These are phyloP conservation scores for Crocidura indochinensis DNA, from an alignment of 2,797 vertebrate genomes.

Conservation along the genomic window DNA sequence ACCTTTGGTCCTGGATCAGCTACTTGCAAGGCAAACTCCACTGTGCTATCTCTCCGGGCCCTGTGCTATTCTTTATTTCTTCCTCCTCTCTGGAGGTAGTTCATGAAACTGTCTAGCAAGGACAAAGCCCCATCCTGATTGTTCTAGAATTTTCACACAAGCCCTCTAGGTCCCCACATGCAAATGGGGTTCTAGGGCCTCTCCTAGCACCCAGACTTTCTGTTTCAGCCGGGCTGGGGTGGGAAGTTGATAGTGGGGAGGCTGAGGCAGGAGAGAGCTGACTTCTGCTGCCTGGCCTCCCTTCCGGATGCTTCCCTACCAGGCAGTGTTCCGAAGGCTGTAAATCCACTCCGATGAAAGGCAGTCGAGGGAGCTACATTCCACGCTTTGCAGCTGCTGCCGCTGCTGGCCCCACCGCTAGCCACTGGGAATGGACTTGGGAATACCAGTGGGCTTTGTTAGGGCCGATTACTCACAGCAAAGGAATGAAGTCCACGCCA, in stretches of 20 bases:
- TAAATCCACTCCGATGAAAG: not conserved
- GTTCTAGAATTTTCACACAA: not conserved
- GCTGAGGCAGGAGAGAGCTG: not conserved
- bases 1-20: no score
- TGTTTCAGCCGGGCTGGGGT: no score
- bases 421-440: constrained; percentile 72
- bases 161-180: not conserved
- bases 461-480: constrained; percentile 75
- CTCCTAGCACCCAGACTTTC: not conserved
- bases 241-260: not conserved
- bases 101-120: not conserved
- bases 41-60: no score
- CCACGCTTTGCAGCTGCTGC: constrained; percentile 51
- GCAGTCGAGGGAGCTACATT: not conserved
- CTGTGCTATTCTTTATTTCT: not conserved
- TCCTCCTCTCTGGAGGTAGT: not conserved
- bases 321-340: not conserved
- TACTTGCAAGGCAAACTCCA: no score
- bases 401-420: constrained; percentile 24
- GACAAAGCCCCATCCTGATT: not conserved
- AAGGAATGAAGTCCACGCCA: constrained; percentile 73
- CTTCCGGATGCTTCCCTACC: not conserved
- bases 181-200: not conserved
- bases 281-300: not conserved
- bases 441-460: constrained; percentile 83